Evolutionary conservation across 2,797 vertebrate species (phyloP), one percentile per base, ranked within the genome.

Genomic region (Enteromius trimaculatus): DNA sequence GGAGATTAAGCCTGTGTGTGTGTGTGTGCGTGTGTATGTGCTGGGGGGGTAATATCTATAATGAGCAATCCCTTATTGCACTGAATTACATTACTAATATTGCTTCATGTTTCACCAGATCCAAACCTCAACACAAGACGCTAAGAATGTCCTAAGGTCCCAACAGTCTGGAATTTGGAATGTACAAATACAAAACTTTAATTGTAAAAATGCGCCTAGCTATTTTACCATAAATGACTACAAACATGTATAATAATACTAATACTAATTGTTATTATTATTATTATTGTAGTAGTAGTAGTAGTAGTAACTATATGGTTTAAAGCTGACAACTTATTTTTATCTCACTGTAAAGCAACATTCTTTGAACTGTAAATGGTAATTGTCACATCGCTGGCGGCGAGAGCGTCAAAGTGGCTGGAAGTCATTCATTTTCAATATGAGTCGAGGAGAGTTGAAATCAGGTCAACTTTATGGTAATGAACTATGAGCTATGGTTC

Each of bases 21-120:
- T 81, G 72, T 55, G 31, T 65, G 70, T 34, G 62, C 71, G 16
- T 71, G 72, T 49, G 49, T 53, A 4, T 49, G 5, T 60, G 19
- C 29, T 72, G 37, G 26, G 29, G 29, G 62, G 62, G 85, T 55
- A 65, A 75, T 85, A 69, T 82, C 77, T 88, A 17, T 60, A 62
- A 62, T 72, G 53, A 81, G 69, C 26, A 62, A 16, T 49, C 39
- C 39, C 42, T 23, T 72, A 72, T 81, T 74, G 79, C 69, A 49
- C 58, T 49, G 55, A 80, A 81, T 72, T 81, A 64, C 68, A 74
- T 81, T 72, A 64, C 55, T 74, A 72, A 62, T 72, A 81, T 74
- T 53, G 79, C 55, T 64, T 74, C 69, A 72, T 72, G 29, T 81
- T 72, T 81, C 55, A 80, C 60, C 69, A 81, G 29, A 72, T 47